Conservation (phyloP, 2,888 invertebrate genomes). For the Drosophila recens region DNA sequence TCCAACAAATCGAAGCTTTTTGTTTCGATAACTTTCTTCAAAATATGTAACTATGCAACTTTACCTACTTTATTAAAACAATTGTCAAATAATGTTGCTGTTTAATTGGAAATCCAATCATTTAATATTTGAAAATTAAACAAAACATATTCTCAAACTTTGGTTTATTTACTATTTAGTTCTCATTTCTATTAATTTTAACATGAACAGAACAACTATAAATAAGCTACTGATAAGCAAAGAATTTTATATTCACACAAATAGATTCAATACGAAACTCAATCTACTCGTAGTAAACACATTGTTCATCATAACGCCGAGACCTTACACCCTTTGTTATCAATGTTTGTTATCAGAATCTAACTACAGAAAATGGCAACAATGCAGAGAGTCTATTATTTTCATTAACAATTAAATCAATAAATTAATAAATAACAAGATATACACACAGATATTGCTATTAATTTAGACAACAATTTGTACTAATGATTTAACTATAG, state of each 20-base stretch:
- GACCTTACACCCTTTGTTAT: constrained; percentile 29
- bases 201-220: not conserved
- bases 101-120: not conserved
- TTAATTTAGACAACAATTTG: not conserved
- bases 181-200: not conserved
- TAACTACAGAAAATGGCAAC: not conserved
- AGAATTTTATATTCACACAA: constrained; percentile 1
- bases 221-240: constrained; percentile 24
- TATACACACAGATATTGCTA: not conserved
- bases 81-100: not conserved
- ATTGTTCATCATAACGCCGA: not conserved
- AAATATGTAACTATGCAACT: too few species aligned
- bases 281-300: not conserved
- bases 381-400: not conserved
- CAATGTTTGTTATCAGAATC: not conserved
- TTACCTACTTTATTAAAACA: too few species aligned
- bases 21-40: too few species aligned
- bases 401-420: not conserved
- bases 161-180: not conserved
- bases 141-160: not conserved
- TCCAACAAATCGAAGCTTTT: too few species aligned
- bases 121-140: not conserved
- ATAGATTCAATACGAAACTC: constrained; percentile 19
- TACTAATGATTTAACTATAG: not conserved
- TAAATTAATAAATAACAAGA: not conserved